Evolutionary conservation across 2,888 invertebrate genomes (phyloP).

Genomic region (Deilephila porcellus): DNA sequence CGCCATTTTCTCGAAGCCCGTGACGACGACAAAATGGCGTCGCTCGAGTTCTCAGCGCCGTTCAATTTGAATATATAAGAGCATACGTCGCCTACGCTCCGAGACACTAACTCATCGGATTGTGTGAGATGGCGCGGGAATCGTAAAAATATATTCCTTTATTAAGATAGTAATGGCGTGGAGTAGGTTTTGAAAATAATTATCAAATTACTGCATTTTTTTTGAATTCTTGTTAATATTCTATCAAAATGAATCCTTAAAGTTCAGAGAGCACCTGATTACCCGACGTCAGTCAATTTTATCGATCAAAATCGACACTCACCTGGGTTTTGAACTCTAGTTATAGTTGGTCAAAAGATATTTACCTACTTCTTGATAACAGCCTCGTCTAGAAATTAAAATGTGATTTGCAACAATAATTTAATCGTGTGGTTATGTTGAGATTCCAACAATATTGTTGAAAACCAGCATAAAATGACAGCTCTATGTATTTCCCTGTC

Average conservation of each 20-base stretch:
- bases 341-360: too few relatives aligned
- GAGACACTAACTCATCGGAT: conserved; percentile 82
- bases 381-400: too few relatives aligned
- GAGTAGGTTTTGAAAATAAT: conserved; percentile 40
- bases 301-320: too few relatives aligned
- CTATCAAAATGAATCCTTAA: too few relatives aligned
- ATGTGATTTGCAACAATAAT: too few relatives aligned
- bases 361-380: too few relatives aligned
- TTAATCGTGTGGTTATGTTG: too few relatives aligned
- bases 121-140: conserved; percentile 78
- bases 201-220: background rate
- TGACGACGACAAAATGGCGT: conserved; percentile 80
- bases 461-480: background rate
- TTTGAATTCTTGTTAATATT: background rate
- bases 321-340: too few relatives aligned
- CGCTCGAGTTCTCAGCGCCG: conserved; percentile 67
- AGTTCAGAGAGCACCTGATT: too few relatives aligned
- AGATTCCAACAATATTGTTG: background rate
- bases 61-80: conserved; percentile 84
- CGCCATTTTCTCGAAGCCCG: conserved; percentile 68
- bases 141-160: conserved; percentile 81
- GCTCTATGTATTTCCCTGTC: conserved; percentile 52
- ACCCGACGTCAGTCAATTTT: too few relatives aligned
- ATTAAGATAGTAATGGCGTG: conserved; percentile 53
- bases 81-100: conserved; percentile 82